phyloP scores from a whole-genome alignment of 92 coral and sea anemone species.

The Hydrozoanthus gracilis region DNA sequence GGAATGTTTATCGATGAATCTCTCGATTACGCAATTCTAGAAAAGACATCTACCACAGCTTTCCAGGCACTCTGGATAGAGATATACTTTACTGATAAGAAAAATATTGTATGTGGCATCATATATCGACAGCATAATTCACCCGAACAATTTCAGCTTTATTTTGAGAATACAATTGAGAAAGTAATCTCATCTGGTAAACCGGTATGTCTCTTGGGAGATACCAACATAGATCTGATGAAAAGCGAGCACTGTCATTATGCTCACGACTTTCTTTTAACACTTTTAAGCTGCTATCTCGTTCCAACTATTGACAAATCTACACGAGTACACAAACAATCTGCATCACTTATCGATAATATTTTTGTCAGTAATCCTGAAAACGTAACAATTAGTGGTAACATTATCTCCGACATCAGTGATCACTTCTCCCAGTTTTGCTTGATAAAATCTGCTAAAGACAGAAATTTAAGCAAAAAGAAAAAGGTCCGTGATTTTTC shows the following conservation, averaged over 20 bases:
- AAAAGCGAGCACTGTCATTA: slow-evolving; percentile 18
- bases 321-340: neutral
- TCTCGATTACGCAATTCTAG: slow-evolving; percentile 42
- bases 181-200: slow-evolving; percentile 7
- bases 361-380: slow-evolving; percentile 18
- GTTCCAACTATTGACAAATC: slow-evolving; percentile 9
- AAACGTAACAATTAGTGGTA: neutral
- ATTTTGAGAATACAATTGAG: slow-evolving; percentile 56
- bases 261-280: slow-evolving; percentile 31
- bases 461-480: slow-evolving; percentile 1
- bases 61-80: slow-evolving; percentile 65
- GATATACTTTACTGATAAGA: slow-evolving; percentile 35
- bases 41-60: slow-evolving; percentile 55
- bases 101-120: slow-evolving; percentile 59
- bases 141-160: slow-evolving; percentile 49
- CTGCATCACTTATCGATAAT: slow-evolving; percentile 8
- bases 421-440: slow-evolving; percentile 30
- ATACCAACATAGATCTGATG: slow-evolving; percentile 29
- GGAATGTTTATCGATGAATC: slow-evolving; percentile 15
- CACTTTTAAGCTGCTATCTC: slow-evolving; percentile 7
- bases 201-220: slow-evolving; percentile 26
- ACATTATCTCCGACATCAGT: slow-evolving; percentile 4
- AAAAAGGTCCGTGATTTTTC: slow-evolving; percentile 19
- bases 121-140: slow-evolving; percentile 64
- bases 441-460: slow-evolving; percentile 22